Percentiles rank a stretch among this genome's conserved stretches.
These are phyloP conservation scores for Myripristis jacobus DNA, from an alignment of 2,797 vertebrate species.

Conservation along the genomic window DNA sequence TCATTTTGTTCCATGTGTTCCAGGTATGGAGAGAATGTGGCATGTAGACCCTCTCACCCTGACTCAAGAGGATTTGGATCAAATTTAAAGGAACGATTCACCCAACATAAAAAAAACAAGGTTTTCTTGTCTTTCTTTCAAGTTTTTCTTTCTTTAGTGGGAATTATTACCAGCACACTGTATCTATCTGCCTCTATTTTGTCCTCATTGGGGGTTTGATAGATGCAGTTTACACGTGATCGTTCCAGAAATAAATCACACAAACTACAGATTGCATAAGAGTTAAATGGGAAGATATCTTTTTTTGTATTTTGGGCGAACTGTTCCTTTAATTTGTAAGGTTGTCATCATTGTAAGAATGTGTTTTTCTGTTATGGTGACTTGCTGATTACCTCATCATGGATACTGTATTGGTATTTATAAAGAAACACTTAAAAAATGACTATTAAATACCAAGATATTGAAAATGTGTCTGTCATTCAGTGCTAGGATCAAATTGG, in stretches of 20 bases:
- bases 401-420: neutral
- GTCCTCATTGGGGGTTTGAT: no score
- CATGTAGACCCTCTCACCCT: constrained; percentile 49
- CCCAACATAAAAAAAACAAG: no score
- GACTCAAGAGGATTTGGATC: neutral
- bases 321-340: neutral
- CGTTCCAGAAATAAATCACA: no score
- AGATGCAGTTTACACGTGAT: no score
- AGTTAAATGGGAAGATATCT: no score
- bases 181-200: no score
- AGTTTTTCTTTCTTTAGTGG: no score
- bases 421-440: neutral
- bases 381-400: constrained; percentile 3
- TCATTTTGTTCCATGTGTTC: constrained; percentile 31
- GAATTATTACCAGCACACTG: no score
- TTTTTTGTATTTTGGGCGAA: no score
- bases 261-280: no score
- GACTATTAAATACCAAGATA: constrained; percentile 20
- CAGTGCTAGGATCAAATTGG: neutral
- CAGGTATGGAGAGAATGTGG: constrained; percentile 77
- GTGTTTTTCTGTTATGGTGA: neutral
- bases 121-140: no score
- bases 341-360: neutral
- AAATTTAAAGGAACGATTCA: no score
- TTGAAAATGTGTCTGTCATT: constrained; percentile 3